Evolutionary conservation across 2,113 vertebrate species (phyloP), one percentile per base, ranked within the genome.

Genomic region (Vicugna pacos): DNA sequence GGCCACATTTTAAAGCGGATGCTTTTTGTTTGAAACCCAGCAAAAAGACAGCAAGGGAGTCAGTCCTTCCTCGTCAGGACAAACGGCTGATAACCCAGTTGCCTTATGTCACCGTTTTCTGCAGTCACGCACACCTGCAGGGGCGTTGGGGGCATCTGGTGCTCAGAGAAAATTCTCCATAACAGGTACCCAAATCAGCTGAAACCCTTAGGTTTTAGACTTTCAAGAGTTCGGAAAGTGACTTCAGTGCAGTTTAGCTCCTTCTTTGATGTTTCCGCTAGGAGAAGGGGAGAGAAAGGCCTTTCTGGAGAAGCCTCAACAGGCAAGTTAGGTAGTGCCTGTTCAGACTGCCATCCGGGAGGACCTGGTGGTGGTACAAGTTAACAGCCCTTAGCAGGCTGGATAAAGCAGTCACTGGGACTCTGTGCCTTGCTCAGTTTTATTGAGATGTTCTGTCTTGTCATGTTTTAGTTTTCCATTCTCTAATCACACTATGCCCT

Each of bases 301-400:
- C 19, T 77, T 65, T 67, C 79, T 80, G 54, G 5, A 32, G 62
- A 92, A 79, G 19, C n/a, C 73, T 83, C 8, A 58, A 12, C 50
- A 30, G 26, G 65, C 82, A 77, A 7, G 3, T 52, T 12, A 17
- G 13, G 3, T 5, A 19, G 24, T 0, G 6, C 5, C 22, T 54
- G 3, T 24, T 38, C 17, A 72, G 24, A 26, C 32, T 48, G 80
- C 48, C 3, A 7, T 62, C 28, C 38, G 19, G 17, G 26, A n/a
- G 0, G 6, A 28, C 16, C 48, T 35, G 7, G 24, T 52, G 32
- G 46, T 35, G 3, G 10, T 5, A 7, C 0, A 50, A 11, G 22
- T 50, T 79, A 24, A 54, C 54, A 89, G 2, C 5, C 1, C 20
- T 42, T 24, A 38, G 3, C 1, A 62, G 16, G 42, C 5, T 58